Evolutionary conservation across 2,797 vertebrate genomes (phyloP).

Genomic region (Gymnocypris eckloni): DNA sequence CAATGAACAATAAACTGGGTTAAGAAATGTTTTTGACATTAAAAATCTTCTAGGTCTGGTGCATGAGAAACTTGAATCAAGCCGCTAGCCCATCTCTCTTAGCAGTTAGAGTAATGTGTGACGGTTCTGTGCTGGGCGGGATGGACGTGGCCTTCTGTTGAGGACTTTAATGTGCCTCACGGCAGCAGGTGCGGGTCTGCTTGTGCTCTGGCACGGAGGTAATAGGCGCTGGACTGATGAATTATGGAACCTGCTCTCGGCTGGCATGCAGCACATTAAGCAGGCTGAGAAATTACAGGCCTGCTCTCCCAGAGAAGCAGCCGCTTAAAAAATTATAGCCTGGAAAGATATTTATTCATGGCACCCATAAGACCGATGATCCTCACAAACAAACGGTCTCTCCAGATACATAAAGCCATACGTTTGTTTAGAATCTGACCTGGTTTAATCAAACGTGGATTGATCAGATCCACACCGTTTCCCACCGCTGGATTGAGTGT

Average conservation of each 20-base stretch:
- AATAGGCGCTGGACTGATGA: conserved; percentile 53
- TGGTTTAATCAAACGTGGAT: conserved; percentile 43
- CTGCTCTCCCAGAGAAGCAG: conserved; percentile 23
- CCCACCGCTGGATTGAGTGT: neutral
- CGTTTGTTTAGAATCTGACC: conserved; percentile 38
- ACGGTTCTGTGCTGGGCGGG: conserved; percentile 31
- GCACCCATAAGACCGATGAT: conserved; percentile 32
- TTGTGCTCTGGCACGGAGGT: conserved; percentile 45
- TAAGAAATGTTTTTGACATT: neutral
- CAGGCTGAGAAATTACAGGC: conserved; percentile 41
- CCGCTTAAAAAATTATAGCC: conserved; percentile 53
- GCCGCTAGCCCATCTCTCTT: neutral
- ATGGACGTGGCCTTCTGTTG: conserved; percentile 39
- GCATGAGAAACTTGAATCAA: neutral
- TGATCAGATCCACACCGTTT: conserved; percentile 26
- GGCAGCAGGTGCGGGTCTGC: conserved; percentile 51
- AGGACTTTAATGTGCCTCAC: conserved; percentile 47
- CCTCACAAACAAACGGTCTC: conserved; percentile 17
- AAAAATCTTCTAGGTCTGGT: neutral
- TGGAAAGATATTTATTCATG: conserved; percentile 43
- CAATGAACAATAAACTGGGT: neutral
- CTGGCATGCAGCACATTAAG: conserved; percentile 48
- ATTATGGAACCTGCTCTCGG: conserved; percentile 56
- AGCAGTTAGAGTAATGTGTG: conserved; percentile 15
- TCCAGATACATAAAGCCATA: conserved; percentile 29